phyloP scores from a whole-genome alignment of 2,797 vertebrate species.

The Megaceryle alcyon region DNA sequence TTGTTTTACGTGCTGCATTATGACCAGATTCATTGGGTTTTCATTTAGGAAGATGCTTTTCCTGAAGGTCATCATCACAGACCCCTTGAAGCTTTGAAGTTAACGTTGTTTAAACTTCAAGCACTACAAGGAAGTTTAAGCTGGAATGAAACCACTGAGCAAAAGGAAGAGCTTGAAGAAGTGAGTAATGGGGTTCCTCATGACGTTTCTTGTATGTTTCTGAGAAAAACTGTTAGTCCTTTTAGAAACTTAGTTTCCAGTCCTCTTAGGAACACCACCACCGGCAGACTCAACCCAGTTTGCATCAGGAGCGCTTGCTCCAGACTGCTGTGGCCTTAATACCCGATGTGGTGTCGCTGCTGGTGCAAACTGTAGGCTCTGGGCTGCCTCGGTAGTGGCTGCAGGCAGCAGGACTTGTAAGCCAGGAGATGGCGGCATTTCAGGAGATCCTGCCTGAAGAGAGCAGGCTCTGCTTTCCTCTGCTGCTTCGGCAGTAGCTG shows the following conservation, averaged over 20 bases:
- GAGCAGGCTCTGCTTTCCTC: background rate
- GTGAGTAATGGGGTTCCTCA: slow-evolving; percentile 39
- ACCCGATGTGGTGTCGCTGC: background rate
- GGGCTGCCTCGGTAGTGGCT: background rate
- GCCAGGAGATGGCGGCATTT: background rate
- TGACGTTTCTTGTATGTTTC: background rate
- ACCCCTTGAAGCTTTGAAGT: slow-evolving; percentile 89
- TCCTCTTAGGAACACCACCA: background rate
- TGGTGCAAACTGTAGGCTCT: too few species aligned
- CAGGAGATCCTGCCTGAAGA: background rate
- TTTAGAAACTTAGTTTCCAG: background rate
- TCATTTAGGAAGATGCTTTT: slow-evolving; percentile 62
- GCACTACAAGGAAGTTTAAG: slow-evolving; percentile 81
- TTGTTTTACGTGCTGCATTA: background rate
- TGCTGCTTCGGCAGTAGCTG: background rate
- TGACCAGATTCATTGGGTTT: background rate
- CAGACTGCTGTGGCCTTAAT: background rate
- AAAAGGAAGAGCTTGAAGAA: slow-evolving; percentile 53
- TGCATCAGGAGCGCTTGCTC: background rate
- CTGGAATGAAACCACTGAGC: slow-evolving; percentile 55
- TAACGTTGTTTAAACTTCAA: slow-evolving; percentile 90
- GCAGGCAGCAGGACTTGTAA: background rate
- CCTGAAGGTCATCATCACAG: slow-evolving; percentile 84
- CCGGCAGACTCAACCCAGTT: background rate
- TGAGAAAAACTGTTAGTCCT: background rate